Evolutionary conservation across 2,113 vertebrate species (phyloP).

Genomic region (Sciurus niger): DNA sequence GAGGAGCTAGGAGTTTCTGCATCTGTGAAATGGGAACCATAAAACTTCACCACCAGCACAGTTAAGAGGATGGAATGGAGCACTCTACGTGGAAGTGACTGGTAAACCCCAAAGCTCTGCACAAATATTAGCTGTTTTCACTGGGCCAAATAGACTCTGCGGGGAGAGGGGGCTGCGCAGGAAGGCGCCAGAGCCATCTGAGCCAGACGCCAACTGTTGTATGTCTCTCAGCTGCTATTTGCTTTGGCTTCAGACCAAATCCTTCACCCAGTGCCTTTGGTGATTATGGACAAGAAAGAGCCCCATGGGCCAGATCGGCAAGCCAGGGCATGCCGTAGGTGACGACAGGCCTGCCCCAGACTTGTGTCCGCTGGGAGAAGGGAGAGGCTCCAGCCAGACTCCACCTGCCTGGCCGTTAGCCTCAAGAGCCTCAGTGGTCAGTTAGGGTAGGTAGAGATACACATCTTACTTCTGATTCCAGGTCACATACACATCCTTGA

Average conservation of each 20-base stretch:
- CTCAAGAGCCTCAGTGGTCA: not conserved
- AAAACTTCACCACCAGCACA: not conserved
- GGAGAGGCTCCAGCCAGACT: not conserved
- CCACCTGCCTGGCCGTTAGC: no score
- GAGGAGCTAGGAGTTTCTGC: not conserved
- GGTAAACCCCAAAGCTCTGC: not conserved
- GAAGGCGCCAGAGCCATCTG: slow-evolving; percentile 70
- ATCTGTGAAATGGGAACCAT: slow-evolving; percentile 37
- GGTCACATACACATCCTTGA: not conserved
- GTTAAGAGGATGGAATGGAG: not conserved
- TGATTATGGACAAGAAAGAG: slow-evolving; percentile 60
- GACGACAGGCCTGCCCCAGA: not conserved
- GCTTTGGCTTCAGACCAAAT: slow-evolving; percentile 78
- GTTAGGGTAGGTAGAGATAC: not conserved
- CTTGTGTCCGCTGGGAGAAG: not conserved
- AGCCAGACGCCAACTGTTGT: slow-evolving; percentile 80
- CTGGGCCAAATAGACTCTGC: not conserved
- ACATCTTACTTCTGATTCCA: not conserved
- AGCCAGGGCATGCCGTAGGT: slow-evolving; percentile 67
- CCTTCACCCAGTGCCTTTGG: slow-evolving; percentile 65
- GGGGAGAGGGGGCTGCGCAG: not conserved
- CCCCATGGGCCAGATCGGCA: slow-evolving; percentile 55
- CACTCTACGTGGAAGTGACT: not conserved
- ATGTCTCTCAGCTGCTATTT: slow-evolving; percentile 81
- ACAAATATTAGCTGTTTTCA: slow-evolving; percentile 37